phyloP scores from a whole-genome alignment of 2,113 vertebrate genomes.

The Nyctereutes procyonoides region DNA sequence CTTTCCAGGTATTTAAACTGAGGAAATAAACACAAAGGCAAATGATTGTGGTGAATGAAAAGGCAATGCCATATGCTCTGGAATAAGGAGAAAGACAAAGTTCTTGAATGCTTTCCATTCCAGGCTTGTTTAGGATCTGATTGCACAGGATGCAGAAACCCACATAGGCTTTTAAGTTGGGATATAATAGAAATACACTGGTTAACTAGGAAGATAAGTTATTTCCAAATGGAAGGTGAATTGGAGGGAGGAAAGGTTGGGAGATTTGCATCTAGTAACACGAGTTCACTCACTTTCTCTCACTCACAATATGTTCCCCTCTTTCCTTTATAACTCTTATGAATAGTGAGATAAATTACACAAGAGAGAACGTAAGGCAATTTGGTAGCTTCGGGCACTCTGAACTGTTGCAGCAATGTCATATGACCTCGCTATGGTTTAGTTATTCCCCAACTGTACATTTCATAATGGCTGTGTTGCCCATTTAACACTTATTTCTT shows the following conservation, averaged over 20 bases:
- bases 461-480: neutral
- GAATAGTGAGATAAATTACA: neutral
- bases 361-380: neutral
- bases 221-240: neutral
- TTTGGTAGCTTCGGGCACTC: neutral
- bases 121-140: neutral
- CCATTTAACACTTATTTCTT: conserved; percentile 36
- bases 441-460: neutral
- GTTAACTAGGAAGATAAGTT: neutral
- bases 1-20: neutral
- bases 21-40: neutral
- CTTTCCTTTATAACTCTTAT: neutral
- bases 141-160: neutral
- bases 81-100: neutral
- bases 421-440: neutral
- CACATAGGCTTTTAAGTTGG: neutral
- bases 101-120: neutral
- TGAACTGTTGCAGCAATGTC: neutral
- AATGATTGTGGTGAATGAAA: neutral
- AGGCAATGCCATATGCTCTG: neutral
- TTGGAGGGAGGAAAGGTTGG: neutral
- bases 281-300: neutral
- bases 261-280: neutral
- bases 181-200: neutral
- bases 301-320: neutral